These are phyloP conservation scores for Yoshiicerus persimilis DNA, from an alignment of 1,140 invertebrate genomes.

Conservation along the genomic window DNA sequence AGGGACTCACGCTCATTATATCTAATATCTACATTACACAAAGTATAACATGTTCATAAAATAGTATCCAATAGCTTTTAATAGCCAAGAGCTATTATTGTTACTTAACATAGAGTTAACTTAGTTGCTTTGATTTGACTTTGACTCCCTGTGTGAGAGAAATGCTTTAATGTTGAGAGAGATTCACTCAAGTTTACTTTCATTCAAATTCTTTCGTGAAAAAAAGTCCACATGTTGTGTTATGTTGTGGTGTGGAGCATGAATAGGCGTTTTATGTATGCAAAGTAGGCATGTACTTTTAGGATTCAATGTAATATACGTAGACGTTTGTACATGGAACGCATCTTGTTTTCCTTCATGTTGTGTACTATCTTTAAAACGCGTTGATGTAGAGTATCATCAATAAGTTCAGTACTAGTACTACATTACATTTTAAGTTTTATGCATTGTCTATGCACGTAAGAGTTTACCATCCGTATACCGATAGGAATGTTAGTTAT, in stretches of 20 bases:
- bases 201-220: slow-evolving; percentile 8
- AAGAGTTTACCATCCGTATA: too few species aligned
- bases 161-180: background rate
- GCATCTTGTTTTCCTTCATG: background rate
- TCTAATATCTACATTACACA: background rate
- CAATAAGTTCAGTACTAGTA: background rate
- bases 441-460: too few species aligned
- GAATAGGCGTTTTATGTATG: slow-evolving; percentile 19
- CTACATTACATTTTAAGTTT: too few species aligned
- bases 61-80: background rate
- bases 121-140: background rate
- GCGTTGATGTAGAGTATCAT: background rate
- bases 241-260: background rate
- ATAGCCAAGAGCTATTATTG: background rate
- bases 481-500: too few species aligned
- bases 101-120: background rate
- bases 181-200: background rate
- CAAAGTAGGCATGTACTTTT: background rate
- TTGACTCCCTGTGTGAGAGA: background rate
- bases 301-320: background rate
- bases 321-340: background rate
- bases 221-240: slow-evolving; percentile 2
- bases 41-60: background rate
- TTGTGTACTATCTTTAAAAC: background rate
- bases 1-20: too few species aligned